phyloP scores from a whole-genome alignment of 2,888 invertebrate species.

The Drosophila incognita region DNA sequence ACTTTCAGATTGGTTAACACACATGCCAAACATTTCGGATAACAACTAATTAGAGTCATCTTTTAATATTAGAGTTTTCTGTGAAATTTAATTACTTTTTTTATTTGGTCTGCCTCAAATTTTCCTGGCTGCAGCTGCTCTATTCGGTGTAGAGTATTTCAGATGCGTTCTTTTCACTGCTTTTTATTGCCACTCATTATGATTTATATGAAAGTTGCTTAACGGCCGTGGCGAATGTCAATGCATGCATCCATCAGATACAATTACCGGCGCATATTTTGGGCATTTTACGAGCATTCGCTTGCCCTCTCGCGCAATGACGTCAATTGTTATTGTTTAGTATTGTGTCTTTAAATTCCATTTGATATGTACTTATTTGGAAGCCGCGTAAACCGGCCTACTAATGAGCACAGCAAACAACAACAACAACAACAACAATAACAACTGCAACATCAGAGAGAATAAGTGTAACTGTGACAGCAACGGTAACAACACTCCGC shows the following conservation, averaged over 20 bases:
- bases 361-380: constrained; percentile 48
- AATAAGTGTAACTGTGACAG: constrained; percentile 21
- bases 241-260: constrained; percentile 71
- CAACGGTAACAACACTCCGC: constrained; percentile 29
- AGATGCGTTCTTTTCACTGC: not conserved
- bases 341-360: constrained; percentile 43
- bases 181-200: constrained; percentile 37
- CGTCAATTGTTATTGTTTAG: constrained; percentile 61
- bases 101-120: fast-evolving
- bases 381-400: constrained; percentile 47
- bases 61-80: not conserved
- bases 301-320: constrained; percentile 35
- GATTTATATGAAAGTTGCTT: constrained; percentile 60
- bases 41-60: not conserved
- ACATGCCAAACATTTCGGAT: not conserved
- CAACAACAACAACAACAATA: constrained; percentile 22
- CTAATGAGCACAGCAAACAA: constrained; percentile 65
- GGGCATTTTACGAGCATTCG: constrained; percentile 34
- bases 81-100: not conserved
- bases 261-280: constrained; percentile 39
- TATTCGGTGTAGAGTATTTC: constrained; percentile 15
- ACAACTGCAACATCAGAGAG: constrained; percentile 4
- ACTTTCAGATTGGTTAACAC: not conserved
- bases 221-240: constrained; percentile 61
- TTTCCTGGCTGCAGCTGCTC: not conserved